Evolutionary conservation across 2,888 invertebrate species (phyloP).

Genomic region (Caenorhabditis sp.): DNA sequence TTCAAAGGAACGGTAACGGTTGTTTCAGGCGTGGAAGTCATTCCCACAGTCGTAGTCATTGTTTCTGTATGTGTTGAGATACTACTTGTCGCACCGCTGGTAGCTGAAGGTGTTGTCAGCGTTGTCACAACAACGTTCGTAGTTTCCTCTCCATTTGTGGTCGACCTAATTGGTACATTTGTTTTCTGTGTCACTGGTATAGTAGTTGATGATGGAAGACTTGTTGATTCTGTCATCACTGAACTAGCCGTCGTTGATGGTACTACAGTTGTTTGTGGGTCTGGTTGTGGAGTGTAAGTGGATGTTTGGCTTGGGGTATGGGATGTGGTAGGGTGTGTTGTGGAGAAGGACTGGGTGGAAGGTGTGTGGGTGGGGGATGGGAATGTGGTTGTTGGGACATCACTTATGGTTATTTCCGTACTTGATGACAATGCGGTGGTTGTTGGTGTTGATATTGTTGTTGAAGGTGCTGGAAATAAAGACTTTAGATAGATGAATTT

Average conservation of each 20-base stretch:
- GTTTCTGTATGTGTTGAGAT: too few species aligned
- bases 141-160: too few species aligned
- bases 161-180: too few species aligned
- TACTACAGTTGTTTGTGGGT: too few species aligned
- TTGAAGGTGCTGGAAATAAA: background rate
- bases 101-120: too few species aligned
- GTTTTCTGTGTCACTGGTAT: background rate
- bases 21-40: background rate
- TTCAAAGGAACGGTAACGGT: background rate
- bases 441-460: background rate
- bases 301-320: background rate
- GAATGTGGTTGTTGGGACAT: background rate
- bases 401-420: background rate
- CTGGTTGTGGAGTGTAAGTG: background rate
- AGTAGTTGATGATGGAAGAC: too few species aligned
- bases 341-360: background rate
- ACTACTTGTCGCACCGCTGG: too few species aligned
- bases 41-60: too few species aligned
- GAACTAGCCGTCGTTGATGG: background rate
- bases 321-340: background rate
- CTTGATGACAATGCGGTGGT: background rate
- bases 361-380: background rate
- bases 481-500: too few species aligned
- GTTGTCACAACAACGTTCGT: background rate
- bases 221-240: background rate